A percentile compares a stretch with the other conserved stretches of the same genome.
Evolutionary conservation across 1,140 invertebrate genomes (phyloP).

Genomic region (Zaprionus nigranus): DNA sequence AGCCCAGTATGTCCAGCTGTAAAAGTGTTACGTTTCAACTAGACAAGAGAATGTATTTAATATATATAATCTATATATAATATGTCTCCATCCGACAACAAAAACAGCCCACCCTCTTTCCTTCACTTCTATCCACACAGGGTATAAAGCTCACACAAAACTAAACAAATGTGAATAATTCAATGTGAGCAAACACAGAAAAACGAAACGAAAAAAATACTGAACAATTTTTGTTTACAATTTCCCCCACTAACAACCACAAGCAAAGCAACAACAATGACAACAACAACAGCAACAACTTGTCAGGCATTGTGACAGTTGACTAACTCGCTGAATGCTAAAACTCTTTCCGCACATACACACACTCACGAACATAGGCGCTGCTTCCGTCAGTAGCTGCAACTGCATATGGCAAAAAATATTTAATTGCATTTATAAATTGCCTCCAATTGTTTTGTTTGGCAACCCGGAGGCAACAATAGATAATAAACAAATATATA

Average conservation of each 20-base stretch:
- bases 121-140: background rate
- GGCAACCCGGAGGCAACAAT: conserved; percentile 35
- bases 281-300: conserved; percentile 35
- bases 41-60: no score
- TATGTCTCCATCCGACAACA: background rate
- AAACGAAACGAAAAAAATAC: conserved; percentile 7
- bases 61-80: no score
- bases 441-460: conserved; percentile 52
- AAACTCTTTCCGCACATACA: conserved; percentile 58
- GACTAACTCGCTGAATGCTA: conserved; percentile 73
- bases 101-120: background rate
- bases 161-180: conserved; percentile 76
- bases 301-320: conserved; percentile 68
- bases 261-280: conserved; percentile 9
- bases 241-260: conserved; percentile 24
- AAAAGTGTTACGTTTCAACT: no score
- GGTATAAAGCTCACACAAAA: conserved; percentile 6
- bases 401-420: conserved; percentile 37
- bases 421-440: conserved; percentile 69
- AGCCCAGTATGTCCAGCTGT: no score
- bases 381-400: conserved; percentile 56
- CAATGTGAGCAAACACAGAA: conserved; percentile 39
- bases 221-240: conserved; percentile 78
- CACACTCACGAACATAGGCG: conserved; percentile 9
- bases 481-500: conserved; percentile 22